Evolutionary conservation across 2,888 invertebrate species (phyloP), one percentile per base, ranked within the genome.

Genomic region (Cetonia aurata): DNA sequence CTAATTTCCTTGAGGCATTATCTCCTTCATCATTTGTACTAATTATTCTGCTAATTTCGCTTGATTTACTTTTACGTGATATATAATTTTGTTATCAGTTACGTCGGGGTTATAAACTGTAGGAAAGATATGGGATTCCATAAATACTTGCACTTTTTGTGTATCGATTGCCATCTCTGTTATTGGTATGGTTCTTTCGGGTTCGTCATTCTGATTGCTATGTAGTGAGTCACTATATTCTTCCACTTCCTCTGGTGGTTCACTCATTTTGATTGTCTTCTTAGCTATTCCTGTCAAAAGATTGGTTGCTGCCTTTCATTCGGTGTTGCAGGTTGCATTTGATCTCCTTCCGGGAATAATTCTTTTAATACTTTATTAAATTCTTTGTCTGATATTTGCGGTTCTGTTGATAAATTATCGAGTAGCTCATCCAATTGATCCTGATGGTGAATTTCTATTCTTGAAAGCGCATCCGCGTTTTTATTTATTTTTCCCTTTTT

Each of bases 381-480:
- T 67, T 67, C 67, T 67, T 67, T 55, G 9, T 53, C 41, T 0
- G 55, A 55, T 8, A 67, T 37, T 56, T 67, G 67, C 37, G 67
- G 67, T 37, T 3, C 37, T 0, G 41, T 67, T 0, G 67, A 67
- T 6, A 2, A 52, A n/a, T 8, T 17, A 42, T 60, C 41, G 17
- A 42, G 8, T n/a, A 4, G 44, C 3, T 44, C 15, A 44, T 46
- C 10, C 8, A 42, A 19, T 60, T 60, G 10, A 25, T 25, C 25
- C 4, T 25, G 25, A 4, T 25, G 25, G 4, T 25, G 25, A 3
- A 25, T 25, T 25, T 25, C 3, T 66, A 13, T 65, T 65, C 50
- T 33, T 8, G 25, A 48, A 2, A 48, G 13, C 4, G 15, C 48
- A 6, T 48, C 48, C 17, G 52, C 52, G 15, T 52, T 52, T 17